phyloP scores from a whole-genome alignment of 30 jellyfish, hydroid and myxozoan species.

The Aurelia sp. region DNA sequence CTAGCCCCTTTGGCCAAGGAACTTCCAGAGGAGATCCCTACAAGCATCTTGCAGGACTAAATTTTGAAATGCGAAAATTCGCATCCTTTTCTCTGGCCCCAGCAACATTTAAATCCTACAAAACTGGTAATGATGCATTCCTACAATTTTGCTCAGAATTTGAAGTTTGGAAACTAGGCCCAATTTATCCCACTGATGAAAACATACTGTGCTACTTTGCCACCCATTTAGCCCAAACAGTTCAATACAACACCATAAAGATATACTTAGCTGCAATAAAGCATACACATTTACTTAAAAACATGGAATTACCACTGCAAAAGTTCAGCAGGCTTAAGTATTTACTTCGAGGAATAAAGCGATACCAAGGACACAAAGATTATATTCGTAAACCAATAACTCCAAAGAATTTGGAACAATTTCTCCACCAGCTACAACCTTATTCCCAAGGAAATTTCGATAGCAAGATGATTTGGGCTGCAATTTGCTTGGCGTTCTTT shows the following conservation, averaged over 20 bases:
- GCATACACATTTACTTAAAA: neutral
- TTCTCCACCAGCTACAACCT: neutral
- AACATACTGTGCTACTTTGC: slow-evolving; percentile 8
- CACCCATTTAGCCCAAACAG: slow-evolving; percentile 6
- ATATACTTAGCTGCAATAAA: neutral
- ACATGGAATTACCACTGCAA: neutral
- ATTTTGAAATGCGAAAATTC: neutral
- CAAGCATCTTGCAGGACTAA: slow-evolving; percentile 1
- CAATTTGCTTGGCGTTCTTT: too few species aligned
- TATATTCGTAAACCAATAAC: neutral
- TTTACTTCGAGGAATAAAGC: neutral
- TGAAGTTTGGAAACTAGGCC: slow-evolving; percentile 2
- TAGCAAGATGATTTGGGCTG: too few species aligned
- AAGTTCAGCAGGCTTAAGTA: neutral
- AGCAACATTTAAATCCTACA: neutral
- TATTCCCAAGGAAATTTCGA: too few species aligned
- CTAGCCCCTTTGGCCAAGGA: slow-evolving; percentile 14
- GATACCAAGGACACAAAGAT: neutral
- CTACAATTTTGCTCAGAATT: neutral
- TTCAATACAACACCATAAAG: neutral
- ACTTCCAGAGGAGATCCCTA: slow-evolving; percentile 6
- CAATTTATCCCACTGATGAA: neutral
- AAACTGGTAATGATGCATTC: neutral
- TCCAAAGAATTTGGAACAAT: neutral
- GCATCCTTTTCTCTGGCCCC: neutral